Evolutionary conservation across 2,113 vertebrate species (phyloP).

Genomic region (Caranx ignobilis): DNA sequence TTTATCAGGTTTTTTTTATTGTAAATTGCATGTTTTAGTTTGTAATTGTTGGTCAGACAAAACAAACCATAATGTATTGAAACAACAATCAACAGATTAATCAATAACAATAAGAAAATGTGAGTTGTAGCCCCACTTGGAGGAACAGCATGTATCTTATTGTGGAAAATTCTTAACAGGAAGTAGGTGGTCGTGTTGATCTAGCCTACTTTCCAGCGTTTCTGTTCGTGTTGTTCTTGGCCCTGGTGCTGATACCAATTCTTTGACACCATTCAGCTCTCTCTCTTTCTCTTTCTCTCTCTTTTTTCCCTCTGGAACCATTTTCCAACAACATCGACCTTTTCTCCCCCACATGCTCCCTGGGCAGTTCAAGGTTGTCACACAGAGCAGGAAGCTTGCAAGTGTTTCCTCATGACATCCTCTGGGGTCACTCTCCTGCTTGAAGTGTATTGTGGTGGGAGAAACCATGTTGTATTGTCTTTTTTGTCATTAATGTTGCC

Average conservation of each 20-base stretch:
- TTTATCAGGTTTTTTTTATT: too few relatives aligned
- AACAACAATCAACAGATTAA: too few relatives aligned
- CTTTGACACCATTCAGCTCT: conserved; percentile 34
- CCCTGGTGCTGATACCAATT: conserved; percentile 15
- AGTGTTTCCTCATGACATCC: conserved; percentile 67
- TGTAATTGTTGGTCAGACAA: too few relatives aligned
- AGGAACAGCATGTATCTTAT: neutral
- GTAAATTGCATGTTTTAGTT: too few relatives aligned
- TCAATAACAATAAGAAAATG: neutral
- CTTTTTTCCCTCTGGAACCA: too few relatives aligned
- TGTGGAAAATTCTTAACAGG: conserved; percentile 10
- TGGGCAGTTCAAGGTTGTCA: conserved; percentile 62
- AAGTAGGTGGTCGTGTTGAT: conserved; percentile 16
- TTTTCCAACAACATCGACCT: conserved; percentile 23
- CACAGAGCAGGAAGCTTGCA: conserved; percentile 65
- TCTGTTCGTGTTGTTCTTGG: conserved; percentile 34
- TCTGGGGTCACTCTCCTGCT: conserved; percentile 32
- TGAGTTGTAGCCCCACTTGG: neutral
- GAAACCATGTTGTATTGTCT: neutral
- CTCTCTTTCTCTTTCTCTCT: neutral
- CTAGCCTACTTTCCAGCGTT: conserved; percentile 20
- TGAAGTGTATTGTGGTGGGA: neutral
- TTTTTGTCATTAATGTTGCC: neutral
- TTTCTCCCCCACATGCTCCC: conserved; percentile 24
- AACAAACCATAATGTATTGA: too few relatives aligned